phyloP scores from a whole-genome alignment of 2,888 invertebrate genomes.

The Andrena praecox region DNA sequence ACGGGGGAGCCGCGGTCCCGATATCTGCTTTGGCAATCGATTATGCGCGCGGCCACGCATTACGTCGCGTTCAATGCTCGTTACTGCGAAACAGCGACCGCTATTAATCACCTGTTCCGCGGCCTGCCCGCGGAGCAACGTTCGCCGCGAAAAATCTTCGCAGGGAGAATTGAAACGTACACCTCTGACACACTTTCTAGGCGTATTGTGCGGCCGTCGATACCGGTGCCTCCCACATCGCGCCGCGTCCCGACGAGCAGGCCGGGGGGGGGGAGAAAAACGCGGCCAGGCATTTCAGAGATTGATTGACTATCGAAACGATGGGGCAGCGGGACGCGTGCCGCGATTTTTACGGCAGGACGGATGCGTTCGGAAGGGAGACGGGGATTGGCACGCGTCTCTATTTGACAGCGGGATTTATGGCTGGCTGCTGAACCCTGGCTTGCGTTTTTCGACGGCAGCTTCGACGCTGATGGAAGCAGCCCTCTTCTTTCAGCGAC shows the following conservation, averaged over 20 bases:
- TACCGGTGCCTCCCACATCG: conserved; percentile 15
- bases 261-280: not conserved
- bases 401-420: conserved; percentile 9
- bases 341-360: conserved; percentile 7
- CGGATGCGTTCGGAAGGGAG: conserved; percentile 1
- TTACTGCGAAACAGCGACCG: conserved; percentile 64
- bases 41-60: conserved; percentile 67
- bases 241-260: not conserved
- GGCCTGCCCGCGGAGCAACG: conserved; percentile 48
- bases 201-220: conserved; percentile 50
- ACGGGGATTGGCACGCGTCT: conserved; percentile 18
- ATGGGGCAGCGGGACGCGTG: not conserved
- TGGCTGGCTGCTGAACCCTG: not conserved
- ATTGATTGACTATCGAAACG: conserved; percentile 1
- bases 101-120: conserved; percentile 68
- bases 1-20: conserved; percentile 39
- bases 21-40: conserved; percentile 68
- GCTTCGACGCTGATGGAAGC: not conserved
- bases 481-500: not conserved
- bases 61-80: conserved; percentile 65
- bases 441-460: conserved; percentile 5
- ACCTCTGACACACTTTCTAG: conserved; percentile 70
- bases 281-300: conserved; percentile 1
- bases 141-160: conserved; percentile 64
- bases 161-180: conserved; percentile 67